phyloP scores from a whole-genome alignment of 1,140 invertebrate genomes.

The Heliconius congener region DNA sequence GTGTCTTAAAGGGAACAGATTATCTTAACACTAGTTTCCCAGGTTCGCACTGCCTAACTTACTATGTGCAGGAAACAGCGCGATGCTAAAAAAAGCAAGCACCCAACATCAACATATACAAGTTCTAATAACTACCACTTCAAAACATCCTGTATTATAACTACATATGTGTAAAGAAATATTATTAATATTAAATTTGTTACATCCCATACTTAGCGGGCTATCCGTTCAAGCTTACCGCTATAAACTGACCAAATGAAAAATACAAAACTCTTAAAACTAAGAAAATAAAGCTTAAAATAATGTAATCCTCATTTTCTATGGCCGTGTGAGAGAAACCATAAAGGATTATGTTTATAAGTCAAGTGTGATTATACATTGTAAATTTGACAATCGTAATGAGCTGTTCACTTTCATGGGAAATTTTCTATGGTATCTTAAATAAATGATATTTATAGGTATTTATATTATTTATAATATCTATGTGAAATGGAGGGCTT shows the following conservation, averaged over 20 bases:
- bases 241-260: background rate
- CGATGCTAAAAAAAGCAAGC: no score
- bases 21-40: no score
- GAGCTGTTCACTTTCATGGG: constrained; percentile 20
- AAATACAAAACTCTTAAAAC: background rate
- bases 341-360: constrained; percentile 32
- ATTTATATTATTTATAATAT: constrained; percentile 19
- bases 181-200: constrained; percentile 79
- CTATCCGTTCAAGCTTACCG: constrained; percentile 50
- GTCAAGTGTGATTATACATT: constrained; percentile 38
- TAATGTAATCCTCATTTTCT: constrained; percentile 17
- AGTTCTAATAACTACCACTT: no score
- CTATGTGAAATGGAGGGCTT: background rate
- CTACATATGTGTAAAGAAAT: constrained; percentile 50
- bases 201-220: constrained; percentile 75
- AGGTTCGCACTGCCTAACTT: no score
- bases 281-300: constrained; percentile 6
- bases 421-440: constrained; percentile 28
- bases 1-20: no score
- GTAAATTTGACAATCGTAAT: constrained; percentile 43
- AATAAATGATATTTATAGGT: constrained; percentile 31
- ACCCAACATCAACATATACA: background rate
- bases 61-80: no score
- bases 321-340: constrained; percentile 25
- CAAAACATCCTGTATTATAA: constrained; percentile 51